Conservation (phyloP, 2,888 invertebrate species). For the Crocallis elinguaria region DNA sequence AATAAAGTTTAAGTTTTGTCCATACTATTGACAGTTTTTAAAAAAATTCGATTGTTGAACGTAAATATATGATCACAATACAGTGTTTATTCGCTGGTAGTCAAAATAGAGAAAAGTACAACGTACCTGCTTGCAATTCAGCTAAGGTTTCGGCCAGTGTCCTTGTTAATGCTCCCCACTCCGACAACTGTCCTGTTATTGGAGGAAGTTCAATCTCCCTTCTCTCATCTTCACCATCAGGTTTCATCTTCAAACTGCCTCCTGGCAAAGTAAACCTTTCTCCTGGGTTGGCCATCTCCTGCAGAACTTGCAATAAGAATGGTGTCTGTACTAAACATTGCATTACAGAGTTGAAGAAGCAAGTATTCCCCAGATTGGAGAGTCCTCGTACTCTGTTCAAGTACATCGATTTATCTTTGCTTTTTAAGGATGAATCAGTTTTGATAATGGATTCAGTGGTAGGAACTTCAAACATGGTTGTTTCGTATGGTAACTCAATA, state of each 20-base stretch:
- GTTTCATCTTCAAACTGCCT: conserved; percentile 85
- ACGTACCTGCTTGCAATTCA: conserved; percentile 86
- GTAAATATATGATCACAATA: no score
- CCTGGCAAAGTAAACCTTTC: conserved; percentile 90
- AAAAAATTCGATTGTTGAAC: no score
- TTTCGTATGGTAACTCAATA: conserved; percentile 63
- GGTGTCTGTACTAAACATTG: conserved; percentile 96
- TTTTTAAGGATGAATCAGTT: conserved; percentile 36
- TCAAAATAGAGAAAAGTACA: conserved; percentile 27
- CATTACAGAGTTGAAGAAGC: conserved; percentile 98
- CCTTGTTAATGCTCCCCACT: conserved; percentile 88
- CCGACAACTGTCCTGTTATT: conserved; percentile 87
- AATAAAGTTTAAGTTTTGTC: no score
- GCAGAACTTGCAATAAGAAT: conserved; percentile 88
- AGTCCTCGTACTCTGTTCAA: conserved; percentile 90
- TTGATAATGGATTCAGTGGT: conserved; percentile 55
- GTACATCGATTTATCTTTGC: conserved; percentile 66
- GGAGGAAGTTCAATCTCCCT: conserved; percentile 86
- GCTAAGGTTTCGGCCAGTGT: conserved; percentile 88
- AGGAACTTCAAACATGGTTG: conserved; percentile 58
- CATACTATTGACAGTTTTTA: no score
- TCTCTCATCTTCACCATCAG: conserved; percentile 60
- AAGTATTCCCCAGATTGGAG: conserved; percentile 97
- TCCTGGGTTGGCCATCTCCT: conserved; percentile 88
- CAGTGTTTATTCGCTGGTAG: no score